phyloP scores from a whole-genome alignment of 2,888 invertebrate species.

The Agrotis segetum region DNA sequence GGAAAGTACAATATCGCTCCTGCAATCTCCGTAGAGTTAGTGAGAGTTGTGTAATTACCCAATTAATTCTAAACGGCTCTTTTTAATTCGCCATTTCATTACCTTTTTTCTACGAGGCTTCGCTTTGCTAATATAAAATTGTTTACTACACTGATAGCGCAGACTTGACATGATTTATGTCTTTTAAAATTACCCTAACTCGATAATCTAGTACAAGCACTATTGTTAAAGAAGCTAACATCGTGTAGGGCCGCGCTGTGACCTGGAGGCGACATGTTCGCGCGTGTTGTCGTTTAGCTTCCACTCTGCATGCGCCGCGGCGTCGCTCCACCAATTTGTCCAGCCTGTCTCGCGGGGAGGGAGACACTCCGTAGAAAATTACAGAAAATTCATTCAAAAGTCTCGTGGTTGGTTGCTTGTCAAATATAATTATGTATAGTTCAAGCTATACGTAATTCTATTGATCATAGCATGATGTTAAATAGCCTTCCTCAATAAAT shows the following conservation, averaged over 20 bases:
- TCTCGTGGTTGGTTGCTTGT: too few relatives aligned
- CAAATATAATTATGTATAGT: too few relatives aligned
- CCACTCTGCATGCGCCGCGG: slow-evolving; percentile 33
- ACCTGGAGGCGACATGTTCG: slow-evolving; percentile 12
- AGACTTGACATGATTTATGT: neutral
- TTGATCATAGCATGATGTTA: too few relatives aligned
- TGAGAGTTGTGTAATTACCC: neutral
- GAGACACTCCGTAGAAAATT: neutral
- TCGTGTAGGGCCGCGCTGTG: neutral
- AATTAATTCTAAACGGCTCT: neutral
- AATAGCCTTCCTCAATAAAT: too few relatives aligned
- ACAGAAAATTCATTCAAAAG: slow-evolving; percentile 17
- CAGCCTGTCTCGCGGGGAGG: slow-evolving; percentile 17
- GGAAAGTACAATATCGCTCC: neutral
- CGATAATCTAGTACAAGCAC: neutral
- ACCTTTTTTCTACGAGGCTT: neutral
- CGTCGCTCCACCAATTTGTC: slow-evolving; percentile 44
- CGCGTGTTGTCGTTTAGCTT: slow-evolving; percentile 27
- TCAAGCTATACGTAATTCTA: too few relatives aligned
- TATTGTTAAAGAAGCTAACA: neutral
- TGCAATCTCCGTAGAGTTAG: neutral
- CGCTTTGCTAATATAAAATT: too few relatives aligned
- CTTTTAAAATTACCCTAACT: neutral
- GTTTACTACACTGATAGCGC: too few relatives aligned
- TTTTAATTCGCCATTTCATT: neutral